Base-by-base conservation (phyloP, 2,797 vertebrate species). In the Percopsis omiscomaycus region DNA sequence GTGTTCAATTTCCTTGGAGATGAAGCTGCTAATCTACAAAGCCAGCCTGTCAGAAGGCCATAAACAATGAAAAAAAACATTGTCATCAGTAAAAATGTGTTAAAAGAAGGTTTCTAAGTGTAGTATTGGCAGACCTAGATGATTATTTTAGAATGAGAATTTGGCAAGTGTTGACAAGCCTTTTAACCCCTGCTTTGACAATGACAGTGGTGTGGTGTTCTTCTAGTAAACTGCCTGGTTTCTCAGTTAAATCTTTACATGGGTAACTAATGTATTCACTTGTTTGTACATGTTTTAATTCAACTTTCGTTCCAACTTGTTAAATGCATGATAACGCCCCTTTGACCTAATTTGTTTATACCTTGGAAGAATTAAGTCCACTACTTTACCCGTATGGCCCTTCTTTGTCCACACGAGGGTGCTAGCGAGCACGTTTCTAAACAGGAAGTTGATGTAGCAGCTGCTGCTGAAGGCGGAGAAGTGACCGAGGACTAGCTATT, bases 11-110 rank as follows among this genome's bases (percentile, higher is more conserved):
- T 90, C 90, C 92, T 67, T 28, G 71, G 93, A 93, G 91, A 94
- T 92, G 92, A 93, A 91, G 90, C 89, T 92, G 92, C 93, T 94
- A 95, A 96, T 94, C 91, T 88, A 87, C 89, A 91, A 86, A 88
- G 89, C 90, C 92, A 92, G 92, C 91, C 93, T 93, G 94, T 94
- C 90, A 92, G 85, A 88, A 84, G 87, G 73, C 91, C 91, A 93
- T 95, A 96, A 95, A 96, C 94, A 95, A 87, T 73, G 86, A 71
- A 77, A 82, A 86, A 89, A 88, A 90, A 91, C 84, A 77, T 80
- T 81, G 77, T 88, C 90, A 81, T 91, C 88, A 87, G 76, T 84
- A 89, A 90, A 92, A 92, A 81, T 74, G 82, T 84, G 85, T 90
- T 93, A 90, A 86, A 91, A 89, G 89, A 81, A 78, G 77, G 74